Evolutionary conservation across 92 coral and sea anemone species (phyloP), one percentile per base, ranked within the genome.

Genomic region (Hydrozoanthus gracilis): DNA sequence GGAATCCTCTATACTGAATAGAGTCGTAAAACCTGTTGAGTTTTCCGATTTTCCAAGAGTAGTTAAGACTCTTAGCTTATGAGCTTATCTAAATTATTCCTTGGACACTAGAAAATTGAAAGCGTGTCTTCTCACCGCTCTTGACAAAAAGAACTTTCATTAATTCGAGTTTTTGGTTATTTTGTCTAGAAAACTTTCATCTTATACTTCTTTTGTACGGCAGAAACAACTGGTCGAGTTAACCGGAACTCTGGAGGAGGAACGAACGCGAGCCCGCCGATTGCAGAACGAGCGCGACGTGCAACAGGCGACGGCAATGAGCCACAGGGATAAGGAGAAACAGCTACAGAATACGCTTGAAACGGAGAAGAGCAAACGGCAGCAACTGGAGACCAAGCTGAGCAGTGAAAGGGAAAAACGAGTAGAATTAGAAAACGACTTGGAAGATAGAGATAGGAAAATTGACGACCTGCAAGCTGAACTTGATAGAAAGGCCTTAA

Each of bases 281-380:
- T 86, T 96, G 46, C 99, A 95, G 77, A 96, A 96, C 77, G 99
- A 96, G 48, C 91, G 99, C 17, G 99, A 96, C 86, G 95, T 91
- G 14, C 99, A 96, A 56, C 98, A 96, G 82, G 99, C 96, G 44
- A 90, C 98, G 8, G 97, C 99, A 51, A 89, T 96, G 97, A 92
- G 97, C 66, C 97, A 95, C 91, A 91, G 92, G 64, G 95, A 95
- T 47, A 83, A 90, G 51, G 99, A 96, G 77, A 86, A 87, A 54
- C 95, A 90, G 45, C 78, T 96, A 18, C 92, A 91, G 86, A 87
- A 86, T 45, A 98, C 92, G 47, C 90, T 96, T 76, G 95, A 95
- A 13, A 86, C 83, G 27, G 97, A 96, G 89, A 90, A 76, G 74
- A 89, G 44, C 75, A 89, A 70, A 55, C 95, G 94, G 13, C 87